Base-by-base conservation (phyloP, 2,797 vertebrate species). In the Rhinoraja longicauda region DNA sequence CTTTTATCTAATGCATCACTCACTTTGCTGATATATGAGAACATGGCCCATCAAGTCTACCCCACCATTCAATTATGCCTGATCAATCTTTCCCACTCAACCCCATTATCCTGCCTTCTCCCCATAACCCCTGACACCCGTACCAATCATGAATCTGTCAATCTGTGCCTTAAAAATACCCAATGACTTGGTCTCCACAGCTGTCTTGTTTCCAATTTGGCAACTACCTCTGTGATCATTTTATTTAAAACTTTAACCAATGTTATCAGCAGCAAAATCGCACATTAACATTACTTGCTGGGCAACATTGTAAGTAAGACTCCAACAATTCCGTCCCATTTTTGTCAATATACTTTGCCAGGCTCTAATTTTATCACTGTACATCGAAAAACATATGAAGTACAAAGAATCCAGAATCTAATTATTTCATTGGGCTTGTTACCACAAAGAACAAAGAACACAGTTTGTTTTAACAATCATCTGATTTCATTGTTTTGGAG, bases 401-500 rank as follows among this genome's bases (percentile, higher is more conserved):
- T 67, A 67, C 29, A 67, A 90, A 36, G 64, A 90, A 90, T 36
- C 57, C 70, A 32, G 86, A 70, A 90, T 13, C 86, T 90, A 32
- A 90, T 70, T 70, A 8, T 90, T 70, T 36, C n/a, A 90, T 90
- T 70, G 64, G 8, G 29, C 13, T 17, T 70, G 86, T 67, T 39
- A 90, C 21, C 86, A 59, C 21, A 24, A 64, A 70, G 86, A 32
- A 70, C 62, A 90, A 86, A 90, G 62, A 29, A 70, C 8, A 3
- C 8, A 21, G 19, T 90, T 13, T 90, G 64, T 36, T 57, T 45
- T 39, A 64, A 86, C 26, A 64, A 90, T 67, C 62, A 59, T 26
- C 62, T 67, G 62, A 59, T 62, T 90, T 90, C 62, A 39, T 90
- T 70, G 70, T 90, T 39, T 67, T 90, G 62, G 86, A 90, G 32